Percentiles rank a stretch among this genome's conserved stretches.
Conservation (phyloP, 2,113 vertebrate species). For the Orycteropus afer region DNA sequence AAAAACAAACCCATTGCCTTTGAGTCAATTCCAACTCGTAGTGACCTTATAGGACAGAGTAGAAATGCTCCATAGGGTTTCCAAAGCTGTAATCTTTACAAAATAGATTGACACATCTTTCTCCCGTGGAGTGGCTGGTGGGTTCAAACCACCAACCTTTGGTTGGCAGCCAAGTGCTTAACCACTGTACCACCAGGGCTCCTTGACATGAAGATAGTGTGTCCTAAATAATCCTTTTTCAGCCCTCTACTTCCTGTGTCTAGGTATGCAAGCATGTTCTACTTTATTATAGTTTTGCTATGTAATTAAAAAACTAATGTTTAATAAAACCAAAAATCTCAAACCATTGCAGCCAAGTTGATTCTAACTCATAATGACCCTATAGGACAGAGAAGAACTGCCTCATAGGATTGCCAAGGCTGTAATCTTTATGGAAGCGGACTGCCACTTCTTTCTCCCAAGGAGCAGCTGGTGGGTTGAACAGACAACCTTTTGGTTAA, state of each 20-base stretch:
- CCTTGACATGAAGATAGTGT: background rate
- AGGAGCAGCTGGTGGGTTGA: no score
- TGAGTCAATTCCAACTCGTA: no score
- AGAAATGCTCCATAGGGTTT: background rate
- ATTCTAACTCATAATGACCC: no score
- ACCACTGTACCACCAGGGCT: background rate
- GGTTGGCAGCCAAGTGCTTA: background rate
- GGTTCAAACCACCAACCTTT: no score
- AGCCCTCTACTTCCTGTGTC: background rate
- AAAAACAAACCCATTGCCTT: no score
- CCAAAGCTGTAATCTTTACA: background rate
- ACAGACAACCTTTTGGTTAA: no score
- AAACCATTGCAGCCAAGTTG: no score
- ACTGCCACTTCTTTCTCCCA: no score
- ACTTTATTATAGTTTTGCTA: constrained; percentile 19
- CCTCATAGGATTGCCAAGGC: no score
- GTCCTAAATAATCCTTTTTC: background rate
- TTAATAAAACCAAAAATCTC: background rate
- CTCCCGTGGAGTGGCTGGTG: background rate
- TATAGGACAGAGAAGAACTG: no score
- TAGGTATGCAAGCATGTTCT: background rate
- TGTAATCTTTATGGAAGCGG: no score
- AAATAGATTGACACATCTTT: background rate
- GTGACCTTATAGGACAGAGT: background rate
- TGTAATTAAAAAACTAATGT: constrained; percentile 23